Evolutionary conservation across 2,797 vertebrate species (phyloP).

Genomic region (Aphelocoma californica): DNA sequence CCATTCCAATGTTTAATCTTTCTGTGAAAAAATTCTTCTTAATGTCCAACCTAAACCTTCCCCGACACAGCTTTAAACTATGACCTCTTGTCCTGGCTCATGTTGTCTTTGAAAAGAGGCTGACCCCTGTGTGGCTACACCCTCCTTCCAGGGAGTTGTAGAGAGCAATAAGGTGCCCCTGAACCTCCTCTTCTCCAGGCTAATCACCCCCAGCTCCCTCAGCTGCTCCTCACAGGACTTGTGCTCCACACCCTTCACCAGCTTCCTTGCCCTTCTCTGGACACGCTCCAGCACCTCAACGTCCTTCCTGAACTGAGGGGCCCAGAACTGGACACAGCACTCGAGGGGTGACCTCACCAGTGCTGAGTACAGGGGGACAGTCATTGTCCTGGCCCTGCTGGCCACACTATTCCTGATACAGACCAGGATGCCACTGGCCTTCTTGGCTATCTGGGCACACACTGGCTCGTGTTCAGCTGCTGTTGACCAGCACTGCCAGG

Average conservation of each 20-base stretch:
- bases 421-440: background rate
- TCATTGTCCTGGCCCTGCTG: background rate
- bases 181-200: background rate
- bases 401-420: background rate
- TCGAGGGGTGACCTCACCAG: background rate
- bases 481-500: rapidly evolving
- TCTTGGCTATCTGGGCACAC: background rate
- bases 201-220: background rate
- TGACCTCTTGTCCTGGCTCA: background rate
- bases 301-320: background rate
- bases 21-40: background rate
- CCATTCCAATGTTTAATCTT: background rate
- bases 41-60: background rate
- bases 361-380: rapidly evolving
- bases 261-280: background rate
- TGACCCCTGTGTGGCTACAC: background rate
- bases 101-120: background rate
- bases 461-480: background rate
- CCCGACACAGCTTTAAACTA: too few species aligned
- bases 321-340: background rate
- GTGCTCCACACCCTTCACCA: background rate
- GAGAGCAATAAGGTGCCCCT: background rate
- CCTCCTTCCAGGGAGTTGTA: background rate
- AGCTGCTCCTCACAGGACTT: background rate
- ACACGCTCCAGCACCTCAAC: background rate